Base-by-base conservation (phyloP, 1,140 invertebrate genomes). In the Anthonomus grandis region DNA sequence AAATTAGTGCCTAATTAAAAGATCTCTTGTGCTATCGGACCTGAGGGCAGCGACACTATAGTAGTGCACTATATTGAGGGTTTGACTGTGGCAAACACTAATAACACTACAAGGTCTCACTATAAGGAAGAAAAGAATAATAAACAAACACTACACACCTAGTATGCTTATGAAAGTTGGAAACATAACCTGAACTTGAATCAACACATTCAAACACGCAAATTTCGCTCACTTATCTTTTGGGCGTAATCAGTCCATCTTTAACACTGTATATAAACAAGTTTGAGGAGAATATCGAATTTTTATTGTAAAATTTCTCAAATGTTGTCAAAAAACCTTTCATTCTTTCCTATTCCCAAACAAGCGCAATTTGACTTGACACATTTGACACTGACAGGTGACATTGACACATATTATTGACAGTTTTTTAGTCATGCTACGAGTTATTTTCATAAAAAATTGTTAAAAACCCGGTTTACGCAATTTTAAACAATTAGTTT, bases 161-260 rank as follows among this genome's bases (percentile, higher is more conserved):
- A 84, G 76, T 72, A 83, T 84, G 69, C 80, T 79, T 74, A 83
- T 83, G 76, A 81, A 83, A 79, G 81, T 82, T 77, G 78, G 82
- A 84, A 84, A 84, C 82, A 84, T 85, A 85, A 84, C 83, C 83
- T 81, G 76, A 64, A 69, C 59, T 62, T 64, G 65, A 66, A 71
- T 71, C 71, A 70, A 70, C 70, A 71, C 60, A 59, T 64, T 55
- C 59, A 57, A 63, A 23, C 53, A 55, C 51, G 45, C 58, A 62
- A 62, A 66, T 57, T 50, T 44, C 51, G 25, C 53, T 47, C 38
- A 45, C 39, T 21, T 37, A 42, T 17, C 39, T 31, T 31, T 34
- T 49, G 38, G n/a, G 17, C 41, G 22, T 37, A 34, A 21, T 39
- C 34, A 49, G 21, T 52, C 22, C 36, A 25, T 42, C 17, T 6